A percentile compares a stretch with the other conserved stretches of the same genome.
Conservation (phyloP, 2,888 invertebrate species). For the Amorpha juglandis region DNA sequence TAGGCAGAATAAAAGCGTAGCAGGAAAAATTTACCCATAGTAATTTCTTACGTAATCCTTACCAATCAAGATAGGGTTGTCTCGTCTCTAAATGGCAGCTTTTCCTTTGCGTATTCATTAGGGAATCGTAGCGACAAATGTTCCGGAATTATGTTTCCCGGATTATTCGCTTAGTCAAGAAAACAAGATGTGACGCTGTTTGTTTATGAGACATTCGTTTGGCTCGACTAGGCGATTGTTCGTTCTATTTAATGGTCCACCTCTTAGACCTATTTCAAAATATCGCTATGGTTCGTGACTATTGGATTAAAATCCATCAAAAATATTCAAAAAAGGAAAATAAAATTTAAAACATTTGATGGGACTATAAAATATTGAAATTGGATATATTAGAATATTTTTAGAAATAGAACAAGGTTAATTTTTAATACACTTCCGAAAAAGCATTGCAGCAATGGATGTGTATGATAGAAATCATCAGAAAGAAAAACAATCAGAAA, state of each 20-base stretch:
- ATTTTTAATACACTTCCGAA: no score
- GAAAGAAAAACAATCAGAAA: no score
- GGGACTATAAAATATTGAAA: no score
- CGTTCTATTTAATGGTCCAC: conserved; percentile 41
- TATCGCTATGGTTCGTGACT: neutral
- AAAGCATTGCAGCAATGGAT: no score
- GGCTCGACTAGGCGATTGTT: conserved; percentile 41
- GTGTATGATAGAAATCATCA: no score
- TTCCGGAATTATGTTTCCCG: conserved; percentile 61
- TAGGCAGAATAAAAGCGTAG: conserved; percentile 47
- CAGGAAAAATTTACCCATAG: conserved; percentile 50
- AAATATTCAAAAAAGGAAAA: neutral
- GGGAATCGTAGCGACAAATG: conserved; percentile 66
- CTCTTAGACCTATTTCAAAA: conserved; percentile 23
- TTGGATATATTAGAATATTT: no score
- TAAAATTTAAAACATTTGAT: no score
- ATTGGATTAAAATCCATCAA: conserved; percentile 13
- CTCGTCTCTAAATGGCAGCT: conserved; percentile 49
- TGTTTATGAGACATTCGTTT: conserved; percentile 29
- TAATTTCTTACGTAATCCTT: conserved; percentile 66
- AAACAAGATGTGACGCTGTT: conserved; percentile 53
- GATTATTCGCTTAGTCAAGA: conserved; percentile 63
- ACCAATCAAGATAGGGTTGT: conserved; percentile 76
- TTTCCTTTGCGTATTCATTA: conserved; percentile 67
- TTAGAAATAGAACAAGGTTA: no score